Base-by-base conservation (phyloP, 2,888 invertebrate species). In the Aquatica leii region DNA sequence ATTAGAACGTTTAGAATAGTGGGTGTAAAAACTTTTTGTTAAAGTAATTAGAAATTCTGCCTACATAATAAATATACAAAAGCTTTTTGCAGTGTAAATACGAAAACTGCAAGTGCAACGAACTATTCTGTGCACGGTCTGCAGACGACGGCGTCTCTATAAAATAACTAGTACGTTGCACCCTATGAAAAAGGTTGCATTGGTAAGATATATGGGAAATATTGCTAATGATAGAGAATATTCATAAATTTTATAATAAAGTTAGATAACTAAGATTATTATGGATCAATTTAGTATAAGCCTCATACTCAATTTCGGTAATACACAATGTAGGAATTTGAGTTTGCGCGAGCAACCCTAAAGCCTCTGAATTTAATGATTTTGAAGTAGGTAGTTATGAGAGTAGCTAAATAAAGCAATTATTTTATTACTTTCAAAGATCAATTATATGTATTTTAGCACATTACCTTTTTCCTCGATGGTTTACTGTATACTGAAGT, bases 41-140 rank as follows among this genome's bases (percentile, higher is more conserved):
- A n/a, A n/a, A n/a, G 24, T 24, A 24, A 24, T 24, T 24, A 2
- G 6, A 24, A 24, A 24, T 24, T 6, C 24, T 24, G 6, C 4
- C 37, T 37, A 12, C 4, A 12, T n/a, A n/a, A 37, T 37, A 3
- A 5, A 37, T 37, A 9, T 8, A 37, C 37, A 9, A 37, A 37
- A 37, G 37, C 2, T 8, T 9, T 37, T 37, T 37, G 37, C 37
- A 12, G 2, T 9, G 31, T 37, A 37, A 37, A 37, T 9, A 37
- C 11, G n/a, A 37, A 12, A 46, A 46, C 46, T 46, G 41, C 41
- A 46, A 46, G 46, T 46, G 46, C 46, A 46, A 46, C 46, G 46
- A 46, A 46, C 46, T 46, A 20, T 17, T 18, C 18, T 12, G 17
- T 18, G n/a, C 17, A 18, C 46, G 46, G 11, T 20, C 20, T 46